phyloP scores from a whole-genome alignment of 2,113 vertebrate species.

The Rousettus leschenaultii region DNA sequence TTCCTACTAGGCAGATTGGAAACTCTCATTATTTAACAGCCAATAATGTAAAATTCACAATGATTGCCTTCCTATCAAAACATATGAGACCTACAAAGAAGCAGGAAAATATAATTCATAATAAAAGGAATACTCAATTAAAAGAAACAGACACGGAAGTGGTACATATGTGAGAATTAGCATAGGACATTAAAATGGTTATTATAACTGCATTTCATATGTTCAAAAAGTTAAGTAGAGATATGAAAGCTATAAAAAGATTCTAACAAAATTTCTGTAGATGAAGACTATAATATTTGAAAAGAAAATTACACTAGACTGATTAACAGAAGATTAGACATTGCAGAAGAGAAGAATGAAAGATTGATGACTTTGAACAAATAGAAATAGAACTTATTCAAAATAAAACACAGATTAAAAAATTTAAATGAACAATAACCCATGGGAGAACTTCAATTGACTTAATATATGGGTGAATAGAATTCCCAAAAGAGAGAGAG shows the following conservation, averaged over 20 bases:
- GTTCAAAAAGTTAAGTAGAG: neutral
- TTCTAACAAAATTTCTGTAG: neutral
- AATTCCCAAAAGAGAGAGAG: neutral
- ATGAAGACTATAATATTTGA: neutral
- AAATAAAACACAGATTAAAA: conserved; percentile 2
- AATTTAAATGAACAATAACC: neutral
- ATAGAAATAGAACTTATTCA: neutral
- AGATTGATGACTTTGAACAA: neutral
- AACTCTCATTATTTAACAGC: neutral
- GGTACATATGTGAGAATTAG: neutral
- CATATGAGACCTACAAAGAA: neutral
- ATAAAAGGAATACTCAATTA: neutral
- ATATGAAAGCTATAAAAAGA: neutral
- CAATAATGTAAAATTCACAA: neutral
- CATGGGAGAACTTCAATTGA: neutral
- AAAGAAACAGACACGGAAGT: neutral
- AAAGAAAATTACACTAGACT: neutral
- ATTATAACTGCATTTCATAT: neutral
- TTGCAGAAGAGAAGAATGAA: neutral
- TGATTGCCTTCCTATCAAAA: neutral
- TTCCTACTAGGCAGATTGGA: neutral
- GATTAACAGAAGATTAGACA: neutral
- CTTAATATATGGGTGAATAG: neutral
- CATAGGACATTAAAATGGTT: neutral
- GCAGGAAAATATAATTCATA: neutral